phyloP scores from a whole-genome alignment of 2,888 invertebrate species.

The Anorthoa munda region DNA sequence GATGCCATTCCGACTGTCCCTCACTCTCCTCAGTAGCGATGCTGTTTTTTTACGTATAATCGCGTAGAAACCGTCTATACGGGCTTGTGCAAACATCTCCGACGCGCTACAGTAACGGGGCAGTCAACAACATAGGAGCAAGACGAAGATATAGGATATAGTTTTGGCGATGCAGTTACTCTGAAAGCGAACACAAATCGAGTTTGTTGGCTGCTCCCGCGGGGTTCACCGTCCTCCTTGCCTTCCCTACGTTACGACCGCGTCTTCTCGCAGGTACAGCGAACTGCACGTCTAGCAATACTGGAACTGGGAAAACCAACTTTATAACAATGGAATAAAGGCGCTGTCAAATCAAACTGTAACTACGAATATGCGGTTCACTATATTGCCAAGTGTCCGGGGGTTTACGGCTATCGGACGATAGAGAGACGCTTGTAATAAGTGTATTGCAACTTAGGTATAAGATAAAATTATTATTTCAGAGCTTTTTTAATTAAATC shows the following conservation, averaged over 20 bases:
- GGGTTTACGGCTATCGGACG: constrained; percentile 14
- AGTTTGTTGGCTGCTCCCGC: constrained; percentile 24
- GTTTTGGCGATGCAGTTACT: constrained; percentile 3
- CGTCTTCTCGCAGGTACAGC: too few relatives aligned
- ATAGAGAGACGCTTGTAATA: constrained; percentile 4
- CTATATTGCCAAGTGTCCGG: not conserved
- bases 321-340: not conserved
- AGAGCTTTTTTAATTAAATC: not conserved
- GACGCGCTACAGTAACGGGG: too few relatives aligned
- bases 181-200: constrained; percentile 22
- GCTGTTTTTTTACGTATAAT: too few relatives aligned
- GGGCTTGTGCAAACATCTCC: too few relatives aligned
- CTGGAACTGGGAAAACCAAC: not conserved
- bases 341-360: not conserved
- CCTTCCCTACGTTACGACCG: not conserved
- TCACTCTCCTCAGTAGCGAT: too few relatives aligned
- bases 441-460: too few relatives aligned
- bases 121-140: too few relatives aligned
- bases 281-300: not conserved
- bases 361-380: not conserved
- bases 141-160: too few relatives aligned
- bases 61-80: too few relatives aligned
- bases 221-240: not conserved
- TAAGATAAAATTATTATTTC: not conserved
- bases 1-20: too few relatives aligned